phyloP scores from a whole-genome alignment of 2,113 vertebrate species.

The Psophia crepitans region DNA sequence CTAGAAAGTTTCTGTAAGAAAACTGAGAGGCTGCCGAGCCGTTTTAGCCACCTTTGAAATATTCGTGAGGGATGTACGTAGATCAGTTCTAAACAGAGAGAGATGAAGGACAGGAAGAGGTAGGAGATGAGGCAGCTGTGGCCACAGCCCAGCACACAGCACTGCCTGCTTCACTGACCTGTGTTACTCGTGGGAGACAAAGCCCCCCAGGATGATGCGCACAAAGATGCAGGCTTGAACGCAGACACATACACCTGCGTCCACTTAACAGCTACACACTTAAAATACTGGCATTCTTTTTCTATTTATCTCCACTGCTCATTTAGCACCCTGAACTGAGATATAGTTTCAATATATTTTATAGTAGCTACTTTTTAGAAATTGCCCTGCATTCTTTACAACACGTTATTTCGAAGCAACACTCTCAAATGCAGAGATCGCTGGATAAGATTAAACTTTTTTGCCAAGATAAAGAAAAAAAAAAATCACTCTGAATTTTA shows the following conservation, averaged over 20 bases:
- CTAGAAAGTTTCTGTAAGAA: not conserved
- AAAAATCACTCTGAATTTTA: not conserved
- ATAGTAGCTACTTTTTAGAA: not conserved
- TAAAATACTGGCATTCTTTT: not conserved
- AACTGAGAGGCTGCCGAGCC: not conserved
- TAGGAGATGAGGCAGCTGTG: not conserved
- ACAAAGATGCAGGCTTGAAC: not conserved
- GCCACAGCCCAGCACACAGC: not conserved
- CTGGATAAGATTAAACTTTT: not conserved
- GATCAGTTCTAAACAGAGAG: not conserved
- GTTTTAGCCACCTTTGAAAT: not conserved
- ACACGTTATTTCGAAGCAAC: not conserved
- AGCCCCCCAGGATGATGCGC: accelerated
- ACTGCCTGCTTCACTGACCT: not conserved
- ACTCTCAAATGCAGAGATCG: not conserved
- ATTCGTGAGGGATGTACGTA: not conserved
- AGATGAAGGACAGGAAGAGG: not conserved
- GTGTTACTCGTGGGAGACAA: not conserved
- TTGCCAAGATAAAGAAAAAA: not conserved
- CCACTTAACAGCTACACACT: not conserved
- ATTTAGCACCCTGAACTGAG: not conserved
- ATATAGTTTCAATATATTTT: not conserved
- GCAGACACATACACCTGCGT: not conserved
- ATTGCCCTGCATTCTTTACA: not conserved
- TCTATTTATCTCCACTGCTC: not conserved